Evolutionary conservation across 2,113 vertebrate genomes (phyloP).

Genomic region (Dromaius novaehollandiae): DNA sequence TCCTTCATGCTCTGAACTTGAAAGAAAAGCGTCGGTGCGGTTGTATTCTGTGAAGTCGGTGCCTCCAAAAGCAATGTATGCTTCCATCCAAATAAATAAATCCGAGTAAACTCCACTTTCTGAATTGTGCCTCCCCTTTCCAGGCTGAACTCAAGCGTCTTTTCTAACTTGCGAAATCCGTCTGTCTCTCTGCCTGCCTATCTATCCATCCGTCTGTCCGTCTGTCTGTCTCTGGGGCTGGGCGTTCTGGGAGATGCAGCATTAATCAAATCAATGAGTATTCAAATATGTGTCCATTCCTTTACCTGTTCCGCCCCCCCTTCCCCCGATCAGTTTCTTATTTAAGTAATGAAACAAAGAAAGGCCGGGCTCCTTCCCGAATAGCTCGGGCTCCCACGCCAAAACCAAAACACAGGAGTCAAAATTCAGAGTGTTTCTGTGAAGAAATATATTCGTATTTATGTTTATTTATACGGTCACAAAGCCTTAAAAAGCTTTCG

Average conservation of each 20-base stretch:
- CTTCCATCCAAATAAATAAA: neutral
- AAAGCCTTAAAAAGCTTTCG: neutral
- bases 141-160: neutral
- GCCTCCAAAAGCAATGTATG: neutral
- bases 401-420: neutral
- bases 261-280: neutral
- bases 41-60: neutral
- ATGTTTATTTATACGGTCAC: neutral
- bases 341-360: neutral
- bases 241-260: neutral
- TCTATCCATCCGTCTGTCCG: neutral
- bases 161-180: neutral
- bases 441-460: neutral
- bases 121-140: neutral
- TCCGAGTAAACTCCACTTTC: neutral
- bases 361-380: neutral
- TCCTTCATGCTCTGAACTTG: neutral
- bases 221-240: neutral
- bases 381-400: neutral
- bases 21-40: neutral
- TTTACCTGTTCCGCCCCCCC: neutral
- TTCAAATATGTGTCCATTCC: neutral
- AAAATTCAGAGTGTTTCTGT: neutral
- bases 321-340: neutral
- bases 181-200: neutral